These are phyloP conservation scores for Protobothrops mucrosquamatus DNA, from an alignment of 2,113 vertebrate species.

Conservation along the genomic window DNA sequence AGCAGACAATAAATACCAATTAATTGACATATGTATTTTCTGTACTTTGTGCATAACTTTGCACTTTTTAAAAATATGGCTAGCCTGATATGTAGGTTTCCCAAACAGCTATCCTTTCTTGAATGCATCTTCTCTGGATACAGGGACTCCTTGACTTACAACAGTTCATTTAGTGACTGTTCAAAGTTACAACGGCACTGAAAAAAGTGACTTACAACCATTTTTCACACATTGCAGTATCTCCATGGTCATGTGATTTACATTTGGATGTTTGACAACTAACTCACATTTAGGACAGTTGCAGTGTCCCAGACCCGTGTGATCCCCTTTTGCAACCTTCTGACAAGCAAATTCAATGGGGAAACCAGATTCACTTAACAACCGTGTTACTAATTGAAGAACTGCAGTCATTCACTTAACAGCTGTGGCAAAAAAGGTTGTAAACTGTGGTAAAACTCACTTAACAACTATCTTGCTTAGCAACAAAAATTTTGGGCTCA, in stretches of 20 bases:
- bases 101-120: not conserved
- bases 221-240: too few relatives aligned
- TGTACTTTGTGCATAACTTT: not conserved
- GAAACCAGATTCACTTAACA: not conserved
- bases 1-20: not conserved
- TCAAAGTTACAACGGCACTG: too few relatives aligned
- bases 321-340: not conserved
- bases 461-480: not conserved
- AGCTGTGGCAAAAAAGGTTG: not conserved
- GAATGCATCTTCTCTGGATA: not conserved
- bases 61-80: not conserved
- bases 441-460: not conserved
- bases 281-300: not conserved
- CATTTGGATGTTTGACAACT: not conserved
- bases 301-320: not conserved
- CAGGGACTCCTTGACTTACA: not conserved
- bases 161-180: not conserved
- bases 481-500: not conserved
- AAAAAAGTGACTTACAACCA: too few relatives aligned
- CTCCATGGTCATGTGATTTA: not conserved
- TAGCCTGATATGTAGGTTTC: not conserved
- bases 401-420: not conserved
- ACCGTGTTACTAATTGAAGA: too few relatives aligned
- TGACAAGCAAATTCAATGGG: not conserved
- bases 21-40: not conserved